These are phyloP conservation scores for Nansenia antarctica DNA, from an alignment of 2,113 vertebrate genomes.

Conservation along the genomic window DNA sequence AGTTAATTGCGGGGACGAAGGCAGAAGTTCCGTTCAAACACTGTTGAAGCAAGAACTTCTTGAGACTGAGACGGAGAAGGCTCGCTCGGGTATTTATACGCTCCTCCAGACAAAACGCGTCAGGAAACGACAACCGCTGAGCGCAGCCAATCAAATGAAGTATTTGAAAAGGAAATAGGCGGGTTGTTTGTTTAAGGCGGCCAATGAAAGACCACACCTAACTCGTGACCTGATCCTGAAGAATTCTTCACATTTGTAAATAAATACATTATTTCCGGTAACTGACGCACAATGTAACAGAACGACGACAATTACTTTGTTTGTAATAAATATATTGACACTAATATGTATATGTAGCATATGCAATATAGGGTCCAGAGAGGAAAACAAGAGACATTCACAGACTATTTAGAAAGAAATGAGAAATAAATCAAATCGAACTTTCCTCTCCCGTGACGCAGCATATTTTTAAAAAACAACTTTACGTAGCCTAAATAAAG, in stretches of 20 bases:
- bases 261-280: too few species aligned
- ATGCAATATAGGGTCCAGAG: too few species aligned
- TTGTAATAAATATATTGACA: too few species aligned
- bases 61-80: fast-evolving
- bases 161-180: background rate
- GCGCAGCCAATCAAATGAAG: conserved; percentile 18
- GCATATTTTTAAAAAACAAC: too few species aligned
- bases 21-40: conserved; percentile 83
- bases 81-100: conserved; percentile 48
- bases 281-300: too few species aligned
- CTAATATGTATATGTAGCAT: too few species aligned
- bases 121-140: background rate
- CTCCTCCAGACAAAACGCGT: background rate
- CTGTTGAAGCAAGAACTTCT: conserved; percentile 84
- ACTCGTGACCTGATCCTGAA: background rate
- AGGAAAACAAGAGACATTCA: too few species aligned
- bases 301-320: too few species aligned
- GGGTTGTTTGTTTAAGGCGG: conserved; percentile 1
- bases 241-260: background rate
- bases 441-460: too few species aligned
- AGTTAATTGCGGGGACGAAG: background rate
- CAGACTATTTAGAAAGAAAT: too few species aligned
- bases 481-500: too few species aligned
- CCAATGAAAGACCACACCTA: conserved; percentile 26
- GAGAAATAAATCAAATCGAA: too few species aligned